Base-by-base conservation (phyloP, 2,797 vertebrate species). In the Pteronotus mesoamericanus region DNA sequence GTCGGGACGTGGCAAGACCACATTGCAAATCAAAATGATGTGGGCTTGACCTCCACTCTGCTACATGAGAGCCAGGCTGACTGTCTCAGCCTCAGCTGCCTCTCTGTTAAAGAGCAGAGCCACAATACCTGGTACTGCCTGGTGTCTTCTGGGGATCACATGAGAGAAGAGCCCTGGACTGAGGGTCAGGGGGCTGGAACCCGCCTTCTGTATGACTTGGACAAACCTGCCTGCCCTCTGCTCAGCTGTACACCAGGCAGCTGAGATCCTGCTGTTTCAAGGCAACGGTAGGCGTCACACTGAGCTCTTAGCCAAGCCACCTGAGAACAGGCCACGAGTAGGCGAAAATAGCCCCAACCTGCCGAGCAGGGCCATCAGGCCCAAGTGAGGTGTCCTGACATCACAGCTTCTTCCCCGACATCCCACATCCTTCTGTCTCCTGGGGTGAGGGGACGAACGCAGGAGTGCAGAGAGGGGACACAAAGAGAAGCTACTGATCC, bases 391-490 rank as follows among this genome's bases (percentile, higher is more conserved):
- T 39, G 21, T 69, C 55, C 24, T 14, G n/a, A 64, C 22, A 37
- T 9, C 9, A 15, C 6, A 2, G 32, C 46, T 77, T 42, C 77
- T 92, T 57, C 42, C 69, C n/a, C 29, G 7, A 19, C 9, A 44
- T 53, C 69, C 53, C 16, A 22, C 16, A 48, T 78, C 42, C 15
- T 37, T 44, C 48, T 55, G 48, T 34, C 42, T 48, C 39, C 39
- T 26, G 37, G 53, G 37, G 42, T 21, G 44, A 57, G n/a, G 68
- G 44, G 21, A 34, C 34, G 64, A 53, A 88, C 9, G 64, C 15
- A 44, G 24, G 19, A 78, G 34, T 0, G 0, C 55, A 44, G 68
- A 44, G 5, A 48, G 9, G 22, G 64, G 9, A 26, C 1, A 2
- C 3, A 10, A 15, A 71, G 22, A 75, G 46, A 79, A 75, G 61